These are phyloP conservation scores for Oncorhynchus nerka DNA, from an alignment of 2,113 vertebrate genomes.

Conservation along the genomic window DNA sequence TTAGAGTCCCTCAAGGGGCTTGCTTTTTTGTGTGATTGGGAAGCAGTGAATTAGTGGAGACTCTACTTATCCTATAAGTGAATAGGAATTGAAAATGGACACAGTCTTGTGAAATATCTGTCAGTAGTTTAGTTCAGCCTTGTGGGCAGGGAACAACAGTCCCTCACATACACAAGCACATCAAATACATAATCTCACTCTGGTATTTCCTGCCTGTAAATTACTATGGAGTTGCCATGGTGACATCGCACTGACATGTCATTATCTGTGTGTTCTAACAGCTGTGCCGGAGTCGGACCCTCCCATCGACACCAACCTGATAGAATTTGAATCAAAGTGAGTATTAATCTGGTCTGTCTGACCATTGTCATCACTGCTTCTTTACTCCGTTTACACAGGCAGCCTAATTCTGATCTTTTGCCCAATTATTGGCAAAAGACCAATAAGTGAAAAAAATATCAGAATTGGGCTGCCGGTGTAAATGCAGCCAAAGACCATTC, in stretches of 20 bases:
- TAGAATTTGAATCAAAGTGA: slow-evolving; percentile 91
- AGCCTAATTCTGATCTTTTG: too few species aligned
- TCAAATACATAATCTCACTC: neutral
- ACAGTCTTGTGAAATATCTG: too few species aligned
- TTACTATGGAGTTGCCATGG: slow-evolving; percentile 15
- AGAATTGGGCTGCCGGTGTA: too few species aligned
- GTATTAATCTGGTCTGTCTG: slow-evolving; percentile 35
- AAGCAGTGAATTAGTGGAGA: too few species aligned
- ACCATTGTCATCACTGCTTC: neutral
- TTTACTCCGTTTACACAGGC: too few species aligned
- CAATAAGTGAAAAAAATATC: too few species aligned
- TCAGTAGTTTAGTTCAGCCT: neutral
- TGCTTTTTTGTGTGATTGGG: too few species aligned
- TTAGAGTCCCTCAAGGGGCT: too few species aligned
- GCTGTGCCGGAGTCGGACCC: slow-evolving; percentile 79
- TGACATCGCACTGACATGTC: slow-evolving; percentile 12
- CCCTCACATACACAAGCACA: slow-evolving; percentile 2
- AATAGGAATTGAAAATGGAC: too few species aligned
- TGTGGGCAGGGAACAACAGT: neutral
- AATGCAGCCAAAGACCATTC: too few species aligned
- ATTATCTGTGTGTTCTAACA: slow-evolving; percentile 53
- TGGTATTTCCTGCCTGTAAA: neutral
- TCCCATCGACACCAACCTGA: slow-evolving; percentile 89
- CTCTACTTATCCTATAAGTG: too few species aligned
- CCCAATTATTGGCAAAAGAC: too few species aligned